Conservation (phyloP, 2,797 vertebrate genomes). For the Streptopelia turtur region DNA sequence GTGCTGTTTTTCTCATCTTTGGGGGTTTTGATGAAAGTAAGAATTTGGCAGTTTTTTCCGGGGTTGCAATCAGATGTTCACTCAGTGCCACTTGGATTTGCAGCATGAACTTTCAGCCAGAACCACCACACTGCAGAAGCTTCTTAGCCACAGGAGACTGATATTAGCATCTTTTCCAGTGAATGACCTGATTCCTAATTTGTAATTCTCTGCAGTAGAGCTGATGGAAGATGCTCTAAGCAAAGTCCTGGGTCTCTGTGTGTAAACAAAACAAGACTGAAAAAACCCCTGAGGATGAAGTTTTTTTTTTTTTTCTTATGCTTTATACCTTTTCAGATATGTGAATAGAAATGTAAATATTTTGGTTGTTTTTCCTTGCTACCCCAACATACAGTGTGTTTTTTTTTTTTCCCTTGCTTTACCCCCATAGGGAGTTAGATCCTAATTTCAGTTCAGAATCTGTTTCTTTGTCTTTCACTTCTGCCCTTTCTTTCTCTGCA, state of each 20-base stretch:
- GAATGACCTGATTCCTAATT: slow-evolving; percentile 38
- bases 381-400: neutral
- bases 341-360: slow-evolving; percentile 37
- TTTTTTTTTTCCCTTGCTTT: neutral
- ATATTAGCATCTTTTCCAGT: slow-evolving; percentile 52
- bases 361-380: neutral
- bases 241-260: neutral
- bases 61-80: neutral
- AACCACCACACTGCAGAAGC: neutral
- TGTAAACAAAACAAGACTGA: neutral
- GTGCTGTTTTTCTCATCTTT: neutral
- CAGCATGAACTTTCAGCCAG: slow-evolving; percentile 24
- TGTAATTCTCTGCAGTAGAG: slow-evolving; percentile 36
- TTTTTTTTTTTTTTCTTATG: neutral
- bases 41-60: slow-evolving; percentile 24
- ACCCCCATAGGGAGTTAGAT: neutral
- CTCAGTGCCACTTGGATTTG: slow-evolving; percentile 53
- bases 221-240: slow-evolving; percentile 30
- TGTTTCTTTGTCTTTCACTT: neutral
- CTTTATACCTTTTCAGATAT: neutral
- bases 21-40: neutral
- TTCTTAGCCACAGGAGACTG: slow-evolving; percentile 37
- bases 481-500: neutral
- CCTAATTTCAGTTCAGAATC: neutral
- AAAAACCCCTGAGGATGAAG: neutral